Evolutionary conservation across 2,797 vertebrate genomes (phyloP).

Genomic region (Ambastaia sidthimunki): DNA sequence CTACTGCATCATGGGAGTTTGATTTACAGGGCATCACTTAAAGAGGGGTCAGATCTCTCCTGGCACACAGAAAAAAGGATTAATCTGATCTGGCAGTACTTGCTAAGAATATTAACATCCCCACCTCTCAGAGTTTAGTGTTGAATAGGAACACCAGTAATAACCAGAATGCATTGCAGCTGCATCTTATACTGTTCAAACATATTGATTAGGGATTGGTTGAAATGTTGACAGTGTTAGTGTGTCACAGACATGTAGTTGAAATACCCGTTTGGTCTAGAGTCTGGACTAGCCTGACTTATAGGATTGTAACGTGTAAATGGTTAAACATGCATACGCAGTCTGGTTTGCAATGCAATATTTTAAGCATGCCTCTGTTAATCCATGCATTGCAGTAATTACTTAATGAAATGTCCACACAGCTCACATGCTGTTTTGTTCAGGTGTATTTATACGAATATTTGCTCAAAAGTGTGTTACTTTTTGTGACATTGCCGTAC

Average conservation of each 20-base stretch:
- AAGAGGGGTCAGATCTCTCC: constrained; percentile 27
- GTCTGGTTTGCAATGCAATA: neutral
- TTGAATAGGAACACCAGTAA: constrained; percentile 11
- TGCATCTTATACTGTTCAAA: neutral
- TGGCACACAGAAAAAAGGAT: constrained; percentile 9
- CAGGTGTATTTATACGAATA: too few relatives aligned
- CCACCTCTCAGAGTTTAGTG: neutral
- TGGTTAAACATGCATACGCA: neutral
- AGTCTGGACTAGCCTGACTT: neutral
- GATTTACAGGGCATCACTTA: constrained; percentile 29
- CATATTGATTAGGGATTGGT: constrained; percentile 6
- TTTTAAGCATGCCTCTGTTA: neutral
- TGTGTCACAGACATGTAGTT: constrained; percentile 8
- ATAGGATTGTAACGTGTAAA: neutral
- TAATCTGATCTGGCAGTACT: constrained; percentile 34
- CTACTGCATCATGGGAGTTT: constrained; percentile 9
- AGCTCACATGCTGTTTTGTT: neutral
- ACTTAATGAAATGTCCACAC: neutral
- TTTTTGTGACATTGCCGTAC: neutral
- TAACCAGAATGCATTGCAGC: constrained; percentile 1
- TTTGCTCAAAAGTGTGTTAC: too few relatives aligned
- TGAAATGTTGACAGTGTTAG: constrained; percentile 9
- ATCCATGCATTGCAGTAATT: neutral
- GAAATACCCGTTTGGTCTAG: neutral
- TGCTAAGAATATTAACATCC: constrained; percentile 11